Evolutionary conservation across 1,140 invertebrate species (phyloP).

Genomic region (Eufriesea mexicana): DNA sequence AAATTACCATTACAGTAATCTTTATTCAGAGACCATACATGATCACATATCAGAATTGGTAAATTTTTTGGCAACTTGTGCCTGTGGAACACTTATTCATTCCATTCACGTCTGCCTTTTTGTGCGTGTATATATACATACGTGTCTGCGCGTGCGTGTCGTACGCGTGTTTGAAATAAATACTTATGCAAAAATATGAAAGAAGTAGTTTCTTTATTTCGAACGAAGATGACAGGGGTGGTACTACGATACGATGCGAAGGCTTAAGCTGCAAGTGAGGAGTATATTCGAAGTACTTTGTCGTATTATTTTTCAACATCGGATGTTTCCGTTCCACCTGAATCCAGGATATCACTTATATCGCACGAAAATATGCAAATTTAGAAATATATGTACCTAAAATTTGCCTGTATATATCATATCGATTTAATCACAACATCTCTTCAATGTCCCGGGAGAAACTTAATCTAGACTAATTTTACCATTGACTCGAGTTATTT

Average conservation of each 20-base stretch:
- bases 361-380: slow-evolving; percentile 7
- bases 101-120: slow-evolving; percentile 63
- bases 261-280: slow-evolving; percentile 56
- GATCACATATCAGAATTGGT: slow-evolving; percentile 54
- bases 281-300: not conserved
- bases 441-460: not conserved
- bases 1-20: not conserved
- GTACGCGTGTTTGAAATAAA: slow-evolving; percentile 72
- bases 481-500: not conserved
- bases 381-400: not conserved
- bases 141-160: slow-evolving; percentile 49
- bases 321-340: slow-evolving; percentile 34
- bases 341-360: slow-evolving; percentile 29
- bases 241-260: slow-evolving; percentile 77
- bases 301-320: slow-evolving; percentile 1
- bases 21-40: slow-evolving; percentile 57
- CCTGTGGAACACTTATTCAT: slow-evolving; percentile 81
- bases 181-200: slow-evolving; percentile 76
- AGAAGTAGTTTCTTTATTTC: slow-evolving; percentile 61
- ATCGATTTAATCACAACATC: slow-evolving; percentile 2
- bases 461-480: slow-evolving; percentile 25
- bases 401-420: slow-evolving; percentile 15
- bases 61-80: slow-evolving; percentile 80
- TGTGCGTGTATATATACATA: slow-evolving; percentile 37
- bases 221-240: slow-evolving; percentile 72